These are phyloP conservation scores for Brienomyrus longianalis DNA, from an alignment of 2,113 vertebrate species.

Conservation along the genomic window DNA sequence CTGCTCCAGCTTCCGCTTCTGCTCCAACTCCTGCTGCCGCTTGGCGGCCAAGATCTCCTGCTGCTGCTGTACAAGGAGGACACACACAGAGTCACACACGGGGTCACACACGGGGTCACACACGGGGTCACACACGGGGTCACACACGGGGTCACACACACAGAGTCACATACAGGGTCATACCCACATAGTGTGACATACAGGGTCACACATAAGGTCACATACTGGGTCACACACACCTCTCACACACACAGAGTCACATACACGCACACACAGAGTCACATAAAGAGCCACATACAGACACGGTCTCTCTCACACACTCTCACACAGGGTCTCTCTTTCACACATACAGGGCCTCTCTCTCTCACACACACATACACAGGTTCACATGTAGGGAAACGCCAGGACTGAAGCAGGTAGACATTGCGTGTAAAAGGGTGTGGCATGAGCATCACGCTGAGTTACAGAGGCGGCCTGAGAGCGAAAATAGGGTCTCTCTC, in stretches of 20 bases:
- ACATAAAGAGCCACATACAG: no score
- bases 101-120: neutral
- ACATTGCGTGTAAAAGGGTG: no score
- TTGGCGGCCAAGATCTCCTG: conserved; percentile 73
- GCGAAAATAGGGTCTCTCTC: no score
- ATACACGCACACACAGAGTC: neutral
- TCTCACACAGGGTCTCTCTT: no score
- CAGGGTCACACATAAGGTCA: neutral
- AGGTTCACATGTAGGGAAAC: no score
- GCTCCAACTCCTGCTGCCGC: conserved; percentile 72
- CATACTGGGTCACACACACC: neutral
- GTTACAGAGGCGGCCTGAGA: no score
- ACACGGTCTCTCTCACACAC: no score
- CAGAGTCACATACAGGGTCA: neutral
- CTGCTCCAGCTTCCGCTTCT: conserved; percentile 70
- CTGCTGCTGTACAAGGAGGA: conserved; percentile 58
- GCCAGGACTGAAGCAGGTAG: no score
- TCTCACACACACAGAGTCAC: neutral
- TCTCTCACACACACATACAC: no score
- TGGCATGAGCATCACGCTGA: no score
- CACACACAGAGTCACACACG: neutral
- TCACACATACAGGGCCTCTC: no score
- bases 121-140: neutral
- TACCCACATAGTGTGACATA: neutral
- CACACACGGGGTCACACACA: neutral